Evolutionary conservation across 2,797 vertebrate species (phyloP), one percentile per base, ranked within the genome.

Genomic region (Urophycis tenuis): DNA sequence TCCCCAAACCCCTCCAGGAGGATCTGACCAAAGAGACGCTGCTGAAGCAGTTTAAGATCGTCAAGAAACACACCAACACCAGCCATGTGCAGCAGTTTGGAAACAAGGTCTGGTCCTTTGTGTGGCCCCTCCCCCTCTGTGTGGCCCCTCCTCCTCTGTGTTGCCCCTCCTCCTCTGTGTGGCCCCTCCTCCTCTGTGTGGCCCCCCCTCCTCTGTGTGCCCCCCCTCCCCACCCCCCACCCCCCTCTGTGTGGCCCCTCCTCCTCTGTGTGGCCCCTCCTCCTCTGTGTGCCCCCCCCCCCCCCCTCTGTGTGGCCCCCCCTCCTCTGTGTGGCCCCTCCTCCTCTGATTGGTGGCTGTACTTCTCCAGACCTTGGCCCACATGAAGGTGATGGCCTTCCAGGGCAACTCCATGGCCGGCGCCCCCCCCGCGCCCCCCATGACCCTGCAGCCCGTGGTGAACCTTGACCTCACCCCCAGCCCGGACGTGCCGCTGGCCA

Each of bases 21-120:
- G 97, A 98, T 85, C 88, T 98, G 84, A 90, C 39, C 0, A 95
- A 91, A 81, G 98, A 99, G 91, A 96, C 95, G 0, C 88, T 99
- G 25, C 85, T 91, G 72, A 95, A 93, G 84, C 98, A 99, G 88
- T 99, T 96, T 85, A 93, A 93, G 82, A 92, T 98, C 12, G 97
- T 99, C 5, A 97, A 93, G 89, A 90, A 85, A 0, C 94, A 93
- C 85, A 99, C 98, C 29, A 96, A 96, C 92, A 96, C 96, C 71
- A 99, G 98, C 86, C 98, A 99, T 0, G 97, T 99, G 84, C 95
- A 96, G 95, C 96, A 99, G 89, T 99, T 88, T 2, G 98, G 97
- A 30, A 98, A 99, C 92, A 95, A 94, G 91, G 96, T 96, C 84
- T 89, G 36, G 36, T 10, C 36, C n/a, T n/a, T n/a, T n/a, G n/a